Evolutionary conservation across 1,140 invertebrate species (phyloP).

Genomic region (Pararge aegeria): DNA sequence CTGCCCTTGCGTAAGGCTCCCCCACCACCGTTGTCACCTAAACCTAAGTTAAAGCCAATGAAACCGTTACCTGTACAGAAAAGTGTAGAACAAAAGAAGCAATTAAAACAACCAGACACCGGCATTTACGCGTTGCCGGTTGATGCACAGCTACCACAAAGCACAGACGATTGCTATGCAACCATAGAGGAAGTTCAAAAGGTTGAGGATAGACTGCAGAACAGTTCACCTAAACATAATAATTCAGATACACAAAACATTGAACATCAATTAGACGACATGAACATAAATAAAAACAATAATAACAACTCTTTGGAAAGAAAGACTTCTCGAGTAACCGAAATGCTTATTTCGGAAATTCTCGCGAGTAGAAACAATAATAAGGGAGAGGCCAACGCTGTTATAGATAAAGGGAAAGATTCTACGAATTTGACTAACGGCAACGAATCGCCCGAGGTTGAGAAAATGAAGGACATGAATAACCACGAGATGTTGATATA

Average conservation of each 20-base stretch:
- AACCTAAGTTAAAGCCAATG: constrained; percentile 75
- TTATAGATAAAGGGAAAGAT: constrained; percentile 74
- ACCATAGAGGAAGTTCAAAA: constrained; percentile 64
- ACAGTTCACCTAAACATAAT: constrained; percentile 51
- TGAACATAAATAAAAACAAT: constrained; percentile 50
- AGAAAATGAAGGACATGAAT: constrained; percentile 78
- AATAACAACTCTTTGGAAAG: constrained; percentile 58
- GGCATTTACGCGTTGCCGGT: constrained; percentile 69
- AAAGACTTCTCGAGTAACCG: constrained; percentile 71
- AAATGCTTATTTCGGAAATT: constrained; percentile 78
- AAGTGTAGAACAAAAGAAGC: constrained; percentile 44
- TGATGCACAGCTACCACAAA: constrained; percentile 57
- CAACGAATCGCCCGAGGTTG: constrained; percentile 57
- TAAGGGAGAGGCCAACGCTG: constrained; percentile 63
- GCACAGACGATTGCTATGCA: constrained; percentile 61
- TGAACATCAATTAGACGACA: constrained; percentile 36
- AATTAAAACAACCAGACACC: constrained; percentile 58
- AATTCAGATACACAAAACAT: constrained; percentile 37
- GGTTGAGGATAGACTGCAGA: constrained; percentile 63
- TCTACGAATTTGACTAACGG: constrained; percentile 46
- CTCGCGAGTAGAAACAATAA: constrained; percentile 75
- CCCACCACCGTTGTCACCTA: constrained; percentile 76
- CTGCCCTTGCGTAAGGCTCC: constrained; percentile 75
- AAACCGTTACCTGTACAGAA: constrained; percentile 61
- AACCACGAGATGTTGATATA: constrained; percentile 82